Evolutionary conservation across 2,113 vertebrate genomes (phyloP), one percentile per base, ranked within the genome.

Genomic region (Labrus mixtus): DNA sequence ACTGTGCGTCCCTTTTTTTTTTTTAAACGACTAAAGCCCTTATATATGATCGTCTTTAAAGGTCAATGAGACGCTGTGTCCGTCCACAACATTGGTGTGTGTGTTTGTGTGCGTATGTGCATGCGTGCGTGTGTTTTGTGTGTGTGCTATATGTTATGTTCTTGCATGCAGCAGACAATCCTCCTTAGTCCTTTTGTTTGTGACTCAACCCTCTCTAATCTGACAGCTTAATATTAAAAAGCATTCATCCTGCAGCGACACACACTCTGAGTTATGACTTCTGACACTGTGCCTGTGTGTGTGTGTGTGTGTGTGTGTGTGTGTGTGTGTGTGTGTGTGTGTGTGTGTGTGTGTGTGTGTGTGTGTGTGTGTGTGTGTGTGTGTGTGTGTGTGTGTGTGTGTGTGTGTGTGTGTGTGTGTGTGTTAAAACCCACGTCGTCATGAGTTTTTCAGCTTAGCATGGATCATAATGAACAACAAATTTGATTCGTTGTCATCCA

Each of bases 141-240:
- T 16, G 10, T 17, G 46, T 17, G 46, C 7, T 15, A 15, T 45
- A 3, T 3, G 10, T 10, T 11, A 13, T 12, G 41, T 13, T 12
- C 43, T 16, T 12, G 15, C 12, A 12, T 45, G 43, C 23, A 8
- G 1, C 64, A 56, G 48, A 37, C 33, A 81, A 79, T 86, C 78
- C 73, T 84, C 71, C 63, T 72, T 62, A 89, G 81, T 90, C 65
- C 84, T 33, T 82, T 86, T 81, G 56, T 75, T 72, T 87, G 69
- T 85, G 87, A 75, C 78, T 82, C 81, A 82, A 54, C 61, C 46
- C 46, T 48, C 68, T 86, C 20, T 25, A 39, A 43, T 67, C 76
- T 78, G 79, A 90, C 85, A 83, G 83, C 81, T 84, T 89, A 76
- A 85, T 87, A 87, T 87, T 82, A 82, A 89, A 89, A 89, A 78